A percentile compares a stretch with the other conserved stretches of the same genome.
Conservation (phyloP, 2,797 vertebrate species). For the Percopsis omiscomaycus region DNA sequence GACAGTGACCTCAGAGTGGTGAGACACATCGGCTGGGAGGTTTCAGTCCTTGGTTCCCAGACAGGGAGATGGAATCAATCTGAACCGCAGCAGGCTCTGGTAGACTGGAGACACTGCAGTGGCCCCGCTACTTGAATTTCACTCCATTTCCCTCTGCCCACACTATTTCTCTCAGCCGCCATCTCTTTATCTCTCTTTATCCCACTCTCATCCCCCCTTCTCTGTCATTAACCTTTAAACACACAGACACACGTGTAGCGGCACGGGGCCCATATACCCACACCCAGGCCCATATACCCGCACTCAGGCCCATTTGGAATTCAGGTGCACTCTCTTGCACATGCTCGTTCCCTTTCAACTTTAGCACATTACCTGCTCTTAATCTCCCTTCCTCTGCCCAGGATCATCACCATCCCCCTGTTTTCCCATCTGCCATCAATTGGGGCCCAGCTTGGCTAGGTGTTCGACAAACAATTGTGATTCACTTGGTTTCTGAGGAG, state of each 20-base stretch:
- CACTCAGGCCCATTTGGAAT: constrained; percentile 59
- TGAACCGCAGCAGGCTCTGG: constrained; percentile 74
- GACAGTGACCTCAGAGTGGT: constrained; percentile 48
- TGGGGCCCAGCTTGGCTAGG: constrained; percentile 65
- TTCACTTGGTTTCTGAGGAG: constrained; percentile 75
- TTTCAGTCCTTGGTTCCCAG: constrained; percentile 63
- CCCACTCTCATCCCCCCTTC: constrained; percentile 19
- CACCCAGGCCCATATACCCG: constrained; percentile 40
- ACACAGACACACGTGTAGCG: constrained; percentile 23
- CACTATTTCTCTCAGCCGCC: constrained; percentile 43
- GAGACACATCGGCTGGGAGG: constrained; percentile 51
- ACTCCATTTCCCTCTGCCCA: constrained; percentile 33
- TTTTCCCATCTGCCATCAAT: constrained; percentile 70
- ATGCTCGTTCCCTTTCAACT: constrained; percentile 68
- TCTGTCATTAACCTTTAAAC: constrained; percentile 71
- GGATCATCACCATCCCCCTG: constrained; percentile 70
- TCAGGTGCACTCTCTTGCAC: constrained; percentile 63
- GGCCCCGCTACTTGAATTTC: constrained; percentile 73
- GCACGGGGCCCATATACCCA: constrained; percentile 26
- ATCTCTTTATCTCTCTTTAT: constrained; percentile 39
- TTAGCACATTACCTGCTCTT: constrained; percentile 75
- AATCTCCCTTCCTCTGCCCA: constrained; percentile 72
- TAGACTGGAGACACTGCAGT: constrained; percentile 57
- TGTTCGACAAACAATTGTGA: constrained; percentile 80
- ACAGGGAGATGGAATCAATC: constrained; percentile 72